Evolutionary conservation across 2,797 vertebrate genomes (phyloP).

Genomic region (Poecilia velifera): DNA sequence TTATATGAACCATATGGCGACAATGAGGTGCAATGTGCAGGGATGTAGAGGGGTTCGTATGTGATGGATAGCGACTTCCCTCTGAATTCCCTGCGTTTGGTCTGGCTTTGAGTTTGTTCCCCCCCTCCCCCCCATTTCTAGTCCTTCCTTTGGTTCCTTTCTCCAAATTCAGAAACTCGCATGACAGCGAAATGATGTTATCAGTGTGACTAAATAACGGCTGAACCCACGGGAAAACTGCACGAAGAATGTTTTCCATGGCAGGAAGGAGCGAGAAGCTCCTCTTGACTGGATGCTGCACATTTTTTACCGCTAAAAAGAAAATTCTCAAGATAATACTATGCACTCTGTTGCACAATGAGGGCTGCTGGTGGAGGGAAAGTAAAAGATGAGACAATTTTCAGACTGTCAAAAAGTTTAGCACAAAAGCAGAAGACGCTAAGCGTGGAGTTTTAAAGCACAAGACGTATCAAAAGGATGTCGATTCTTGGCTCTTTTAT

Average conservation of each 20-base stretch:
- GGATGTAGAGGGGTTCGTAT: slow-evolving; percentile 4
- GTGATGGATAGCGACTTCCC: neutral
- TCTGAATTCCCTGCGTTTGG: slow-evolving; percentile 5
- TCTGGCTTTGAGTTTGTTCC: slow-evolving; percentile 22
- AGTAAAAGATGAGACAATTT: neutral
- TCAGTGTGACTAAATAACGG: slow-evolving; percentile 38
- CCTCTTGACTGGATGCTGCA: slow-evolving; percentile 24
- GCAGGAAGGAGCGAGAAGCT: slow-evolving; percentile 30
- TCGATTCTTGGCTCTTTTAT: neutral
- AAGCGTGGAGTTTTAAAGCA: neutral
- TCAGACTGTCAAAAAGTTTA: neutral
- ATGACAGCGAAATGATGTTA: slow-evolving; percentile 31
- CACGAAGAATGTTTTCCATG: slow-evolving; percentile 21
- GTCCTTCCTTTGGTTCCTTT: slow-evolving; percentile 13
- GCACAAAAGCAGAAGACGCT: neutral
- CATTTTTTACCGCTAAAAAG: slow-evolving; percentile 23
- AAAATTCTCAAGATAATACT: neutral
- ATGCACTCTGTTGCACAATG: neutral
- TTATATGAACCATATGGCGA: slow-evolving; percentile 58
- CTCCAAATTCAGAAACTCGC: slow-evolving; percentile 19
- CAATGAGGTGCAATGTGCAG: slow-evolving; percentile 18
- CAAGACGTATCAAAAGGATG: neutral
- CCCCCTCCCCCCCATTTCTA: neutral
- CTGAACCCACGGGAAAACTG: slow-evolving; percentile 10
- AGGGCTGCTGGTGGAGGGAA: neutral